Conservation (phyloP, 1,140 invertebrate species). For the Globodera ellingtonae region DNA sequence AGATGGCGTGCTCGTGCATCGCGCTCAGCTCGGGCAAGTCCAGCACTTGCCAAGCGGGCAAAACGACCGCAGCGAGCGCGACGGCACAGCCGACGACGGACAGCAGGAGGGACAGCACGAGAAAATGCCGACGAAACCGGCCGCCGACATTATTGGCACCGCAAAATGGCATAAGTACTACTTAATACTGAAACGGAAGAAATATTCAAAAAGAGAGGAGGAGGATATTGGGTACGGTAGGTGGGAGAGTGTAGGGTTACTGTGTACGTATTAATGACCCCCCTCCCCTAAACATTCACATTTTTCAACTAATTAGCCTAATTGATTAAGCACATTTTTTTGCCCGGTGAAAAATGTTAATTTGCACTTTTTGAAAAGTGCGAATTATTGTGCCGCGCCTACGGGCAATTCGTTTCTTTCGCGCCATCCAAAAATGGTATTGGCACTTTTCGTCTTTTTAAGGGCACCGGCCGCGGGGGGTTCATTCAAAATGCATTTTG, state of each 20-base stretch:
- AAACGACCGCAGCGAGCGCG: conserved; percentile 32
- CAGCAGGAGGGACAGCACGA: conserved; percentile 37
- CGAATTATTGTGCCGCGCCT: background rate
- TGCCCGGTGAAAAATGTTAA: background rate
- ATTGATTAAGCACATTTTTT: background rate
- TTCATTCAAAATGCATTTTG: conserved; percentile 11
- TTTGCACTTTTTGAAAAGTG: background rate
- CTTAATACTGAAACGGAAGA: no score
- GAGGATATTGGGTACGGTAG: no score
- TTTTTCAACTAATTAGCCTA: no score
- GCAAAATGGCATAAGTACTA: no score
- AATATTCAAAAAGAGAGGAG: no score
- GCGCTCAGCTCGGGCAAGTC: conserved; percentile 46
- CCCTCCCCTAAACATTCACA: no score
- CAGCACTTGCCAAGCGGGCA: conserved; percentile 52
- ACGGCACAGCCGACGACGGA: conserved; percentile 52
- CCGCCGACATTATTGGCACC: no score
- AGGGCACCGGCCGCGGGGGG: background rate
- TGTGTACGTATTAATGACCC: no score
- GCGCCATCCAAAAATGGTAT: background rate
- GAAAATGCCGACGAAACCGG: conserved; percentile 34
- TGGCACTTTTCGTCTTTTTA: background rate
- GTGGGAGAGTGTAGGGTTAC: no score
- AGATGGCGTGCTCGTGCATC: conserved; percentile 56
- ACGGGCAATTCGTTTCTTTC: background rate